Evolutionary conservation across 2,113 vertebrate genomes (phyloP), one percentile per base, ranked within the genome.

Genomic region (Etheostoma cragini): DNA sequence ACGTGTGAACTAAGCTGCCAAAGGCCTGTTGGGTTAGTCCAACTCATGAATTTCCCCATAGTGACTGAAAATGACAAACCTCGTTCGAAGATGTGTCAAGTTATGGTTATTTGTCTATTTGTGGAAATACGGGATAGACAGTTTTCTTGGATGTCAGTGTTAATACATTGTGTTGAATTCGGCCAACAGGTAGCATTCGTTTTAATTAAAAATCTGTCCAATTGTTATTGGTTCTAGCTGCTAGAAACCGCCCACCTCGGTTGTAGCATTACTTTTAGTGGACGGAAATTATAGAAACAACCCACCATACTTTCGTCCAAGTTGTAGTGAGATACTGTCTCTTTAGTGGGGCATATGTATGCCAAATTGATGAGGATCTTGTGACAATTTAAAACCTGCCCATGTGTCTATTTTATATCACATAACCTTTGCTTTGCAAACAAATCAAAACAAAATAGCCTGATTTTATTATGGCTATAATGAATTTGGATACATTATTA

Each of bases 11-110:
- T 13, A 1, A 53, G 54, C 57, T 47, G 78, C 71, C 72, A 46
- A 30, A 81, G 90, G 90, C 90, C 90, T 50, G 66, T 24, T 22
- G 26, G 19, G 8, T 60, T 16, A 8, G 26, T 76, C 63, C 52
- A 63, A 63, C 46, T 46, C 26, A 81, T 57, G 80, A 17, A 17
- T 50, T 46, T 56, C 64, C 30, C 45, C 65, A 0, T 0, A 15
- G 50, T 26, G 4, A 6, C 24, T 16, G 4, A 3, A 67, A 8
- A 66, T 3, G 22, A 64, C 17, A 30, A 67, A 77, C 64, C 3
- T 1, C 50, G 14, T 47, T 79, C 6, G 42, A 16, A 78, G 14
- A 26, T 30, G 10, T 13, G 0, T 0, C n/a, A 17, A 5, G 78
- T 63, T 42, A 50, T 2, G 4, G 2, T 49, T 13, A 3, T 24